These are phyloP conservation scores for Parapristionchus giblindavisi DNA, from an alignment of 2,888 invertebrate species.

Conservation along the genomic window DNA sequence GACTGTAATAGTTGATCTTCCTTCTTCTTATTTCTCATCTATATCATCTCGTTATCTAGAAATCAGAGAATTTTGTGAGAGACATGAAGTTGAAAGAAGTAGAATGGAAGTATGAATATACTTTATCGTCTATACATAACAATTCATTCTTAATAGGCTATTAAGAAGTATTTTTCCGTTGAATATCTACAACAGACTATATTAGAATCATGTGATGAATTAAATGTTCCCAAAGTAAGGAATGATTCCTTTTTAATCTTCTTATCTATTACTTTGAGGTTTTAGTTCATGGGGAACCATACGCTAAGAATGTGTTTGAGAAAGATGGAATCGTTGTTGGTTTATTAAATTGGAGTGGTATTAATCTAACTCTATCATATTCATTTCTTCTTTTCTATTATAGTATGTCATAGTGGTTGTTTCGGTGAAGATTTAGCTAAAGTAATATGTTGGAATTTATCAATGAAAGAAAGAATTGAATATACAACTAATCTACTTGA, in stretches of 20 bases:
- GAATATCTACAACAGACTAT: conserved; percentile 28
- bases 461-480: conserved; percentile 45
- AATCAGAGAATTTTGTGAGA: conserved; percentile 27
- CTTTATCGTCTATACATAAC: not conserved
- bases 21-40: conserved; percentile 12
- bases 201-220: conserved; percentile 5
- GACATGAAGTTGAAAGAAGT: conserved; percentile 33
- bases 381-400: not conserved
- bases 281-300: conserved; percentile 35
- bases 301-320: conserved; percentile 30
- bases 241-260: not conserved
- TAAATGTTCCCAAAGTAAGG: conserved; percentile 24
- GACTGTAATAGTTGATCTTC: conserved; percentile 22
- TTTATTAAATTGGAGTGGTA: conserved; percentile 30
- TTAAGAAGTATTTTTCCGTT: conserved; percentile 26
- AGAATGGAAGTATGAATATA: conserved; percentile 27
- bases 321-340: conserved; percentile 20
- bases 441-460: conserved; percentile 66
- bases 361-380: not conserved
- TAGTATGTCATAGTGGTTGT: conserved; percentile 65
- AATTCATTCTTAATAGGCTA: not conserved
- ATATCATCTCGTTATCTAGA: conserved; percentile 29
- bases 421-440: conserved; percentile 67
- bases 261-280: conserved; percentile 4
- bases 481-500: conserved; percentile 32